phyloP scores from a whole-genome alignment of 2,113 vertebrate species.

The Dromiciops gliroides region DNA sequence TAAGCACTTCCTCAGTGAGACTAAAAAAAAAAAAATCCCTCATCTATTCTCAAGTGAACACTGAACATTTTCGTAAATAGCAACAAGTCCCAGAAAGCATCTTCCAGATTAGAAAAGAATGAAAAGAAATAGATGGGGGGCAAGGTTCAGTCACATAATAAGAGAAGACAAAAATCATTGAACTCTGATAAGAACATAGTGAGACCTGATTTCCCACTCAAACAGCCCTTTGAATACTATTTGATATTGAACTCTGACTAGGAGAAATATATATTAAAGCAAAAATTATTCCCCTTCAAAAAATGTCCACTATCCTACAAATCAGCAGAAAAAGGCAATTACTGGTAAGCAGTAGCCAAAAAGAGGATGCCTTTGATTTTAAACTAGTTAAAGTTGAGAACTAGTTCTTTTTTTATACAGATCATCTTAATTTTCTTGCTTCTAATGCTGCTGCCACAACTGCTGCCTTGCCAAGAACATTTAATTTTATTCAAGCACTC shows the following conservation, averaged over 20 bases:
- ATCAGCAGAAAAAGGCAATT: slow-evolving; percentile 26
- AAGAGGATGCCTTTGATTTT: slow-evolving; percentile 42
- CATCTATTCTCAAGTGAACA: neutral
- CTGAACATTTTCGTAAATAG: neutral
- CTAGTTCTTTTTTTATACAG: slow-evolving; percentile 18
- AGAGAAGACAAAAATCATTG: neutral
- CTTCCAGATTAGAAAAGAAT: slow-evolving; percentile 11
- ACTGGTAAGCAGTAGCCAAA: slow-evolving; percentile 39
- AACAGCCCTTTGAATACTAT: neutral
- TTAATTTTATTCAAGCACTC: slow-evolving; percentile 65
- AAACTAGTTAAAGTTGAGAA: slow-evolving; percentile 38
- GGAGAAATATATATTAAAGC: slow-evolving; percentile 31
- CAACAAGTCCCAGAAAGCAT: neutral
- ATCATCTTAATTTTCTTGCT: neutral
- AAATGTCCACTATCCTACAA: slow-evolving; percentile 51
- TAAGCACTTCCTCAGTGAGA: neutral
- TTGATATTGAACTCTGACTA: slow-evolving; percentile 55
- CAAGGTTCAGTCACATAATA: neutral
- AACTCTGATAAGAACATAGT: neutral
- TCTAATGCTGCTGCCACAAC: slow-evolving; percentile 43
- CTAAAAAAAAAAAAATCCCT: slow-evolving; percentile 10
- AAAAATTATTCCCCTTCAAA: slow-evolving; percentile 44
- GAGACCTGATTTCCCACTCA: slow-evolving; percentile 15
- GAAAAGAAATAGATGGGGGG: slow-evolving; percentile 4
- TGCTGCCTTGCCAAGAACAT: slow-evolving; percentile 67